Evolutionary conservation across 1,140 invertebrate species (phyloP), one percentile per base, ranked within the genome.

Genomic region (Drosophila simulans): DNA sequence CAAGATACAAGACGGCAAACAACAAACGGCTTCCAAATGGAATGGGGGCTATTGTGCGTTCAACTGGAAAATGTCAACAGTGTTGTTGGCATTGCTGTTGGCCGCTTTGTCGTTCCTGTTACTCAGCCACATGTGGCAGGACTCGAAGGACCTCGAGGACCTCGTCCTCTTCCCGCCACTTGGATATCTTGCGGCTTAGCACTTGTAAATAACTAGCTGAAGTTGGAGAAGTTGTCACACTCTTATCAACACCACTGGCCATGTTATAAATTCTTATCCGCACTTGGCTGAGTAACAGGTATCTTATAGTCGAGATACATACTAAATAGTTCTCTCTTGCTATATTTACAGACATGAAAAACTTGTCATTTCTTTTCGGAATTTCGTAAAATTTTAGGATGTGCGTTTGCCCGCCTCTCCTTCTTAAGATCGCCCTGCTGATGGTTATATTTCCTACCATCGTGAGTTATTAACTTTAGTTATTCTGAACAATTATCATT

Each of bases 41-140:
- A 46, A 55, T 42, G 77, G 39, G 34, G 60, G 68, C 79, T 83
- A 34, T 84, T 84, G 84, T 89, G 84, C 65, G 64, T 59, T 89
- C 84, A 89, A 84, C 84, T 89, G 72, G 84, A 89, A 84, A 84
- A 77, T 89, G 80, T 89, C 84, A 83, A 77, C 77, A 69, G 76
- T 84, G 73, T 74, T 73, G 80, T 69, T 69, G 65, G 64, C 70
- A 85, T 85, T 78, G 74, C 75, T 83, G 66, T 55, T 83, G 75
- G 74, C 54, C 43, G 54, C 52, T 71, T 63, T 77, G 72, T 54
- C 31, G 48, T 46, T 53, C 58, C 35, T 49, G 42, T 35, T 65
- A 56, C 25, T 57, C 37, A 58, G 66, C 51, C 74, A 82, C 69
- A 86, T 86, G 71, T 86, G 60, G 40, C 65, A 25, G 22, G 46